Percentiles rank a stretch among this genome's conserved stretches.
Evolutionary conservation across 1,140 invertebrate genomes (phyloP).

Genomic region (Zelostemma sp.): DNA sequence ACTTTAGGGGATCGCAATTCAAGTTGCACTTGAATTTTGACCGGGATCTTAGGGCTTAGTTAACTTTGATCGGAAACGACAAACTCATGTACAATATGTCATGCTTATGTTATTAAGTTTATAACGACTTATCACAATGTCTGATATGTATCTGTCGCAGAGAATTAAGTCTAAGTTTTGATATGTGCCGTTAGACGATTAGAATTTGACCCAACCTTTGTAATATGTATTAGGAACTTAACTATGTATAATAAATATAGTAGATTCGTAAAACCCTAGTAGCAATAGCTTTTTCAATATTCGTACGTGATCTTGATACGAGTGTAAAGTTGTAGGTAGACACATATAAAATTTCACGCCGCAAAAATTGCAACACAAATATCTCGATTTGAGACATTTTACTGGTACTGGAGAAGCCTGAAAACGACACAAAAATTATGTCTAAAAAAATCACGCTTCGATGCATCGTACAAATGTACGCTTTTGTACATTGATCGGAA

Average conservation of each 20-base stretch:
- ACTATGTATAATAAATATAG: constrained; percentile 40
- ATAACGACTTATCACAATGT: constrained; percentile 49
- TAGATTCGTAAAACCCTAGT: constrained; percentile 37
- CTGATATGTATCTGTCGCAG: constrained; percentile 46
- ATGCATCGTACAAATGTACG: not conserved
- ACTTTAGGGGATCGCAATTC: too few species aligned
- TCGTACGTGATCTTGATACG: constrained; percentile 9
- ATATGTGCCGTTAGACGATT: constrained; percentile 48
- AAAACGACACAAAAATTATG: not conserved
- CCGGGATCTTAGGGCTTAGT: too few species aligned
- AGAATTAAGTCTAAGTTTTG: constrained; percentile 43
- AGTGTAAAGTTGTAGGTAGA: constrained; percentile 3
- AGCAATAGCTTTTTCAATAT: constrained; percentile 25
- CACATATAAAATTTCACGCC: not conserved
- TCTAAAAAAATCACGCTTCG: not conserved
- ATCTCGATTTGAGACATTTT: not conserved
- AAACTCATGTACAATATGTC: constrained; percentile 36
- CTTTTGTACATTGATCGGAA: not conserved
- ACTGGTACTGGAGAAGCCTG: too few species aligned
- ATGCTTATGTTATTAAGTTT: constrained; percentile 41
- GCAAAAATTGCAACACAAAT: not conserved
- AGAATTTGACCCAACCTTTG: constrained; percentile 42
- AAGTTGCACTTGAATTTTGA: too few species aligned
- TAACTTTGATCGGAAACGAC: constrained; percentile 40
- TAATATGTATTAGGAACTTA: constrained; percentile 42